These are phyloP conservation scores for Zeugodacus cucurbitae DNA, from an alignment of 1,140 invertebrate species.

Conservation along the genomic window DNA sequence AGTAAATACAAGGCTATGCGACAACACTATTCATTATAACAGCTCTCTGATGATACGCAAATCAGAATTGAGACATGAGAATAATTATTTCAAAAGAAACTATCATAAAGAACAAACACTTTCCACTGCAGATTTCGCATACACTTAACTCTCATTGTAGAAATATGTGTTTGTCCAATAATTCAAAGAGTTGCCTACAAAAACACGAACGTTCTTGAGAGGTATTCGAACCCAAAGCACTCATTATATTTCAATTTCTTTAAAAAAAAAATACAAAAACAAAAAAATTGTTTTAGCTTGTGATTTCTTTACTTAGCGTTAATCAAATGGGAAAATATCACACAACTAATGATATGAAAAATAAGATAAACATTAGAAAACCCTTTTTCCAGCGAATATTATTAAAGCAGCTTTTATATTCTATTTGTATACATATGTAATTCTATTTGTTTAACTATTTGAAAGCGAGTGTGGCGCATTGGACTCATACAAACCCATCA, in stretches of 20 bases:
- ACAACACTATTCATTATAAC: too few relatives aligned
- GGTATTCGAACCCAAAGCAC: neutral
- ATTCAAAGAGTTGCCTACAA: too few relatives aligned
- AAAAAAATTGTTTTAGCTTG: too few relatives aligned
- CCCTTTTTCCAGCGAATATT: neutral
- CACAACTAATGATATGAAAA: constrained; percentile 6
- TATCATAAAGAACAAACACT: too few relatives aligned
- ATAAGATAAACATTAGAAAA: neutral
- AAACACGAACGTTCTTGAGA: neutral
- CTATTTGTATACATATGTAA: neutral
- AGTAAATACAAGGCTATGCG: too few relatives aligned
- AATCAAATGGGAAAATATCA: neutral
- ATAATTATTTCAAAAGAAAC: too few relatives aligned
- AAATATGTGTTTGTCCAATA: too few relatives aligned
- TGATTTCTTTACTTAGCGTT: neutral
- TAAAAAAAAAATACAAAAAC: too few relatives aligned
- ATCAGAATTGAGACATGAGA: too few relatives aligned
- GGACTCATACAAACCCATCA: neutral
- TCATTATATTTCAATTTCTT: neutral
- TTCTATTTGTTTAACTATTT: neutral
- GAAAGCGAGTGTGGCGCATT: neutral
- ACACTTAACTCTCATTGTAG: too few relatives aligned
- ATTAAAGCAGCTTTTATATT: neutral
- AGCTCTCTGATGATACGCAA: too few relatives aligned
- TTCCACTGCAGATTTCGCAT: too few relatives aligned